A percentile compares a stretch with the other conserved stretches of the same genome.
Conservation (phyloP, 2,113 vertebrate genomes). For the Apodemus speciosus region DNA sequence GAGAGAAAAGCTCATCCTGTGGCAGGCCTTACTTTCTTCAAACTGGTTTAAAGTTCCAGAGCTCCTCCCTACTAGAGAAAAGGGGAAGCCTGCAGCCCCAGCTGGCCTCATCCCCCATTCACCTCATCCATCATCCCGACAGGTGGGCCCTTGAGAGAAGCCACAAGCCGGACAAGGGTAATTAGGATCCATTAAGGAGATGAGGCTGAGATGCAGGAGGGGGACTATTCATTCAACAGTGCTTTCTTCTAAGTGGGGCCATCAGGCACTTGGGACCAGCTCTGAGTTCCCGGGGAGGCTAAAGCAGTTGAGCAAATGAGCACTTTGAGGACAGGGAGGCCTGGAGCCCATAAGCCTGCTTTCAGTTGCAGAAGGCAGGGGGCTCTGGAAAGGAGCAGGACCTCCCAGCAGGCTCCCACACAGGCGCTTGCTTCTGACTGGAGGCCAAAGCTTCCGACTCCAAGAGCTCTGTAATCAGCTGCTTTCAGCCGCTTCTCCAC, state of each 20-base stretch:
- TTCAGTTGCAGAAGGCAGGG: neutral
- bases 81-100: conserved; percentile 46
- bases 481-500: neutral
- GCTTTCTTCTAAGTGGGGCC: conserved; percentile 58
- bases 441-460: neutral
- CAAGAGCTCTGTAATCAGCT: neutral
- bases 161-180: conserved; percentile 66
- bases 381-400: neutral
- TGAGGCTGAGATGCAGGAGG: conserved; percentile 54
- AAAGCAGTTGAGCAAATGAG: neutral
- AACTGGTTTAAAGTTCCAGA: neutral
- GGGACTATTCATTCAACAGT: conserved; percentile 17
- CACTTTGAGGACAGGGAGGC: neutral
- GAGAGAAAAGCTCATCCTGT: neutral
- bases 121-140: conserved; percentile 73
- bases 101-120: conserved; percentile 45
- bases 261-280: conserved; percentile 4
- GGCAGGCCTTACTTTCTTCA: neutral
- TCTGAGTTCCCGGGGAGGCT: neutral
- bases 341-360: neutral
- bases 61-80: neutral
- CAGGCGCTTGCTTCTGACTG: neutral
- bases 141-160: conserved; percentile 72
- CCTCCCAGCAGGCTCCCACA: neutral
- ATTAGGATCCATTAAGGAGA: conserved; percentile 81